phyloP scores from a whole-genome alignment of 2,797 vertebrate genomes.

The Odontamblyopus rebecca region DNA sequence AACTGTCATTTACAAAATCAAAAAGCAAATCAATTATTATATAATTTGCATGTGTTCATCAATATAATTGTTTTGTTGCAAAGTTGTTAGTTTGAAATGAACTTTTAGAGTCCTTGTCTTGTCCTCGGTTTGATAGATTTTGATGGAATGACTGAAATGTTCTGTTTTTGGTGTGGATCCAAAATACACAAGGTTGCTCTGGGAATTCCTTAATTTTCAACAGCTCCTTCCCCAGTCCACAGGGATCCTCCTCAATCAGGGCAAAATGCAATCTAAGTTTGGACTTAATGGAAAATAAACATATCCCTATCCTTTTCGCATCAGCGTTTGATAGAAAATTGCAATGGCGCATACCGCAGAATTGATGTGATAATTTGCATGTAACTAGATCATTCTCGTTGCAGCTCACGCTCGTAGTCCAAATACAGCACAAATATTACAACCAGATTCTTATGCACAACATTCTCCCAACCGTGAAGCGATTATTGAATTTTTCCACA shows the following conservation, averaged over 20 bases:
- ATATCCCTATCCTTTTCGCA: neutral
- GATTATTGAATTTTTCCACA: slow-evolving; percentile 64
- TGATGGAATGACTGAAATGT: neutral
- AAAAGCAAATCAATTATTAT: too few relatives aligned
- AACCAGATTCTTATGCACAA: slow-evolving; percentile 41
- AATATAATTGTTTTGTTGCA: neutral
- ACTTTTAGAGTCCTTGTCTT: neutral
- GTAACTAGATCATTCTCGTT: slow-evolving; percentile 34
- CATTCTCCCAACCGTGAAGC: slow-evolving; percentile 48
- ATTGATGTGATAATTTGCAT: slow-evolving; percentile 46
- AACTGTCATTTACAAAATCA: too few relatives aligned
- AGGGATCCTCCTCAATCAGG: slow-evolving; percentile 58
- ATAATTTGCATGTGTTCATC: too few relatives aligned
- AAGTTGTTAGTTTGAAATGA: neutral
- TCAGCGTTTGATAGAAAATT: slow-evolving; percentile 21
- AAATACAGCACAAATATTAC: slow-evolving; percentile 25
- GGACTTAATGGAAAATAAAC: slow-evolving; percentile 53
- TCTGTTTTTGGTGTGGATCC: neutral
- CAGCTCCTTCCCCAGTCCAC: slow-evolving; percentile 57
- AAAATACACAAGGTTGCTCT: neutral
- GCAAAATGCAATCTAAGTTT: slow-evolving; percentile 58
- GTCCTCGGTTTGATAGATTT: neutral
- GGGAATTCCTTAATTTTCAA: slow-evolving; percentile 39
- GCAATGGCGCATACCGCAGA: slow-evolving; percentile 36
- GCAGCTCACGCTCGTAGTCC: slow-evolving; percentile 9